phyloP scores from a whole-genome alignment of 2,113 vertebrate species.

The Oryzias javanicus region DNA sequence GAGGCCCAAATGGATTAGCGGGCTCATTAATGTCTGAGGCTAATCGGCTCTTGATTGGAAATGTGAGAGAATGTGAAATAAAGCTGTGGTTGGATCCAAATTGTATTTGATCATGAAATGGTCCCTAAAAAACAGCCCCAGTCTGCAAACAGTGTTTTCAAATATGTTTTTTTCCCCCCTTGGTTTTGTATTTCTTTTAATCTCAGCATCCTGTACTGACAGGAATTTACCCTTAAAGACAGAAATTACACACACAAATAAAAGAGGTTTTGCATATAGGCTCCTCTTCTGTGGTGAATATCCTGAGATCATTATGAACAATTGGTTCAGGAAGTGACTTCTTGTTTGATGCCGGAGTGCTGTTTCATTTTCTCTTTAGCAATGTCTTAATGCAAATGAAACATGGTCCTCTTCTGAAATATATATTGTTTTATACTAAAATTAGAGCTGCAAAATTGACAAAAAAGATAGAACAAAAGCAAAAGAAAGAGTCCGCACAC shows the following conservation, averaged over 20 bases:
- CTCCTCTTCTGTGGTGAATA: conserved; percentile 27
- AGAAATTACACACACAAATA: conserved; percentile 24
- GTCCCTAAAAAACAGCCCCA: conserved; percentile 53
- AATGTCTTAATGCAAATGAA: too few relatives aligned
- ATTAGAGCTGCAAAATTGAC: too few relatives aligned
- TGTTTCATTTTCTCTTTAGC: too few relatives aligned
- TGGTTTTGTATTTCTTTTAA: not conserved
- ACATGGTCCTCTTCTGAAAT: too few relatives aligned
- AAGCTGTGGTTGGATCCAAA: conserved; percentile 72
- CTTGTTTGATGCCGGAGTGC: too few relatives aligned
- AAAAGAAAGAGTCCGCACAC: too few relatives aligned
- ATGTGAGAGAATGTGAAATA: conserved; percentile 72
- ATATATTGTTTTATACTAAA: too few relatives aligned
- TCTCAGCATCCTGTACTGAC: conserved; percentile 34
- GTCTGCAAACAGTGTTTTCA: conserved; percentile 64
- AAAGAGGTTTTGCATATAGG: conserved; percentile 49
- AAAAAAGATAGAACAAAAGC: too few relatives aligned
- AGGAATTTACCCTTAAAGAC: conserved; percentile 33
- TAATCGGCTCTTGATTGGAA: conserved; percentile 80
- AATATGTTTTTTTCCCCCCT: conserved; percentile 12
- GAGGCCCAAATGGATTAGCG: conserved; percentile 77
- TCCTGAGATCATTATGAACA: conserved; percentile 19
- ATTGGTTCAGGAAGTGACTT: too few relatives aligned
- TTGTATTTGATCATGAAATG: conserved; percentile 71
- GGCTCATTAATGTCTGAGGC: conserved; percentile 78